Conservation (phyloP, 1,140 invertebrate species). For the Eriosoma lanigerum region DNA sequence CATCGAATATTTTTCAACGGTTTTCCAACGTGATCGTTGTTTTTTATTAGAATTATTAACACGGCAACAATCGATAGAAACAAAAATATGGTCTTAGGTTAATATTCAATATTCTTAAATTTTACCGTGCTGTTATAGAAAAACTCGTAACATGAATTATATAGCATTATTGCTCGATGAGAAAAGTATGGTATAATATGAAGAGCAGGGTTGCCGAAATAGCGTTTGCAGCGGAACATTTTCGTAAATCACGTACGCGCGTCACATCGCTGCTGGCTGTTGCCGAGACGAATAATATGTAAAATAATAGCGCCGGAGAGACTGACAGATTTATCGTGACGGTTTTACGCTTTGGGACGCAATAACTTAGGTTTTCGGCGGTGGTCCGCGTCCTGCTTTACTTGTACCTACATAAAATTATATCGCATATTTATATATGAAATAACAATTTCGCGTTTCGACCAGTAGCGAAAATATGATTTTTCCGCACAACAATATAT, state of each 20-base stretch:
- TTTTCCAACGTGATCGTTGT: no score
- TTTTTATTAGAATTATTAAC: no score
- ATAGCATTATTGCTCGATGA: no score
- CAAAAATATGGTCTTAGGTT: no score
- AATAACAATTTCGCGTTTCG: slow-evolving; percentile 7
- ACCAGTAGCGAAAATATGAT: neutral
- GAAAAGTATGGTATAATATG: no score
- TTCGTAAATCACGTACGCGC: slow-evolving; percentile 38
- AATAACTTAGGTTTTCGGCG: slow-evolving; percentile 34
- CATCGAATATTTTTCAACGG: no score
- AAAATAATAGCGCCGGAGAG: slow-evolving; percentile 42
- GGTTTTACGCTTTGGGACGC: slow-evolving; percentile 38
- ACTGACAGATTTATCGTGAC: slow-evolving; percentile 48
- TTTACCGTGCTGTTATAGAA: no score
- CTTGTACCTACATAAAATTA: neutral
- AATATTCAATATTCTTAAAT: no score
- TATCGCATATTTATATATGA: neutral
- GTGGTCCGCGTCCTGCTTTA: slow-evolving; percentile 12
- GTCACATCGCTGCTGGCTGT: neutral
- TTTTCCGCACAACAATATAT: slow-evolving; percentile 4
- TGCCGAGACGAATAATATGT: slow-evolving; percentile 12
- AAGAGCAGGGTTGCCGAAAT: no score
- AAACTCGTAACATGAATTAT: no score
- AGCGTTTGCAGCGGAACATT: slow-evolving; percentile 2
- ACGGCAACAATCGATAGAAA: no score